phyloP scores from a whole-genome alignment of 2,113 vertebrate species.

The Peromyscus californicus region DNA sequence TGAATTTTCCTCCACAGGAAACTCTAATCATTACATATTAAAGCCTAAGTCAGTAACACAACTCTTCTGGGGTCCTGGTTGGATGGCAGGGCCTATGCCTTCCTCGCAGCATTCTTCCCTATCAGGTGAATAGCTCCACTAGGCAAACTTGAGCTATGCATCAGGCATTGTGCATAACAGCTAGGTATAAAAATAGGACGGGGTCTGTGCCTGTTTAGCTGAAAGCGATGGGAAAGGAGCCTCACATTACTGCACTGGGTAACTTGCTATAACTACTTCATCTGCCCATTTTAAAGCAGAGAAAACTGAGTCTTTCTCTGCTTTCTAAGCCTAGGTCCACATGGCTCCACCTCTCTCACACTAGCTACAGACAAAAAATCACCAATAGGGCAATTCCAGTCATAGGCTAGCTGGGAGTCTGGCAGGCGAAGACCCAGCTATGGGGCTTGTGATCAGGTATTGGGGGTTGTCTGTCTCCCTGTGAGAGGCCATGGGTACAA shows the following conservation, averaged over 20 bases:
- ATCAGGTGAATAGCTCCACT: background rate
- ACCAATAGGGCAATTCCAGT: background rate
- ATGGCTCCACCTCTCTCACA: background rate
- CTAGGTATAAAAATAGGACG: background rate
- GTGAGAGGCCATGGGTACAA: background rate
- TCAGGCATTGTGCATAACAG: background rate
- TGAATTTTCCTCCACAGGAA: background rate
- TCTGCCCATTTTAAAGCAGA: background rate
- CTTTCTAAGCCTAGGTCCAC: background rate
- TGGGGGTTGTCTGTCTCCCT: background rate
- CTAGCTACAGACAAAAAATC: background rate
- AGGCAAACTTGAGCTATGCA: rapidly evolving
- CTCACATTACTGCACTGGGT: background rate
- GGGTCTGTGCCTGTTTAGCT: background rate
- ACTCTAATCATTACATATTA: background rate
- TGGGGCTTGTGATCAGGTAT: background rate
- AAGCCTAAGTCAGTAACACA: background rate
- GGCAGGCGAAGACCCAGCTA: background rate
- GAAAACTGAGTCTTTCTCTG: background rate
- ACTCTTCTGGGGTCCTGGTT: background rate
- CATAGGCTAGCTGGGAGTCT: background rate
- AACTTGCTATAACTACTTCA: background rate
- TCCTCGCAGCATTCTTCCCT: background rate
- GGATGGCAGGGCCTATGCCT: background rate
- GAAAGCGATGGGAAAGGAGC: background rate